Base-by-base conservation (phyloP, 2,797 vertebrate species). In the Neosilurus mollespiculum region DNA sequence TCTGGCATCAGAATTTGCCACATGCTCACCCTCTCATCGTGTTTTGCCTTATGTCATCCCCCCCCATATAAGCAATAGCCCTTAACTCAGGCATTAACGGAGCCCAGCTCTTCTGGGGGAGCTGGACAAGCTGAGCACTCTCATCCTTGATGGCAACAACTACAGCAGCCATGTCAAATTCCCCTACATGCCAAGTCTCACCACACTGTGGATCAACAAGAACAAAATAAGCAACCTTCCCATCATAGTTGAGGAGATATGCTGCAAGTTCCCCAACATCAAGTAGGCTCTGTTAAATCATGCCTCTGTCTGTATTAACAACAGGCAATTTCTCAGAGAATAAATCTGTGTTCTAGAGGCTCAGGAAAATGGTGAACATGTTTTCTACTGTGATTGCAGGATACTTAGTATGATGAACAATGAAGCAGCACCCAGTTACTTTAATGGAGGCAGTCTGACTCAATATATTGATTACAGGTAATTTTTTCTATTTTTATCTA, bases 341-440 rank as follows among this genome's bases (percentile, higher is more conserved):
- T 30, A 75, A 14, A 58, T 22, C 3, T 14, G 16, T 67, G 49
- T 80, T 30, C 18, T 67, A 2, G 61, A 65, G 30, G 61, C 20
- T 73, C 37, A 49, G 43, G 1, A 70, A 64, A 6, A 62, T 66
- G 62, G 3, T 81, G 78, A 76, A 5, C 16, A 6, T 8, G 1
- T 59, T 82, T 0, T 78, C 78, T 16, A 12, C 67, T 71, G 37
- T 58, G 49, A 51, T 62, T 65, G 0, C 12, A 95, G 94, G 87
- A 92, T 94, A 81, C 92, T 95, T 34, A 94, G 94, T 71, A 94
- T 95, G 94, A 95, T 95, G 94, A 93, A 95, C 88, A 95, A 95
- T 0, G 93, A 94, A 77, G 94, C 95, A 24, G 94, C 94, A 0
- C 94, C 94, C 0, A 95, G 94, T 86, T 95, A 95, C 75, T 95